Evolutionary conservation across 2,888 invertebrate species (phyloP).

Genomic region (Mythimna pallens): DNA sequence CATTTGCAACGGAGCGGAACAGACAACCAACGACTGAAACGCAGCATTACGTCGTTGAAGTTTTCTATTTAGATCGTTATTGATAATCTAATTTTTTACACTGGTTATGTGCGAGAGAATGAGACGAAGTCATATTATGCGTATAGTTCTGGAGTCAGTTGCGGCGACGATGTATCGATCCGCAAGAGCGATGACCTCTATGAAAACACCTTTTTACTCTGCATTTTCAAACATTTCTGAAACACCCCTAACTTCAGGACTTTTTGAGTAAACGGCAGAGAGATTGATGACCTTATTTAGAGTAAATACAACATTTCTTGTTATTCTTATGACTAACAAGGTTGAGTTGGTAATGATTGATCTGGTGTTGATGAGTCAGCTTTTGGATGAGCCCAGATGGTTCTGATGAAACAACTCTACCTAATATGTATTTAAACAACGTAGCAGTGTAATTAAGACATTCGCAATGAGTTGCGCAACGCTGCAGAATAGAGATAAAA

Average conservation of each 20-base stretch:
- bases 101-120: constrained; percentile 54
- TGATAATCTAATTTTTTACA: constrained; percentile 69
- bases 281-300: constrained; percentile 4
- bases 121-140: constrained; percentile 62
- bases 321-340: constrained; percentile 38
- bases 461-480: constrained; percentile 34
- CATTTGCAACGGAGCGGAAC: constrained; percentile 52
- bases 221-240: constrained; percentile 23
- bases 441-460: constrained; percentile 38
- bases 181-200: constrained; percentile 69
- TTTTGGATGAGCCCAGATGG: constrained; percentile 25
- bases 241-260: background rate
- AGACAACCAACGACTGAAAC: constrained; percentile 36
- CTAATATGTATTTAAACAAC: constrained; percentile 18
- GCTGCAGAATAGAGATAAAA: constrained; percentile 29
- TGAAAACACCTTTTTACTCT: constrained; percentile 36
- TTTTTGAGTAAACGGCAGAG: background rate
- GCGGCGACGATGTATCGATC: constrained; percentile 70
- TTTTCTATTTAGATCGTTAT: constrained; percentile 42
- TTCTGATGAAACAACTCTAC: constrained; percentile 34
- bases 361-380: constrained; percentile 42
- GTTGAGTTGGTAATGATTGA: constrained; percentile 34
- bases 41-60: constrained; percentile 29
- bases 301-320: background rate
- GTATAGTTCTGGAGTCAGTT: constrained; percentile 56